Evolutionary conservation across 2,888 invertebrate genomes (phyloP).

Genomic region (Malthinus seriepunctatus): DNA sequence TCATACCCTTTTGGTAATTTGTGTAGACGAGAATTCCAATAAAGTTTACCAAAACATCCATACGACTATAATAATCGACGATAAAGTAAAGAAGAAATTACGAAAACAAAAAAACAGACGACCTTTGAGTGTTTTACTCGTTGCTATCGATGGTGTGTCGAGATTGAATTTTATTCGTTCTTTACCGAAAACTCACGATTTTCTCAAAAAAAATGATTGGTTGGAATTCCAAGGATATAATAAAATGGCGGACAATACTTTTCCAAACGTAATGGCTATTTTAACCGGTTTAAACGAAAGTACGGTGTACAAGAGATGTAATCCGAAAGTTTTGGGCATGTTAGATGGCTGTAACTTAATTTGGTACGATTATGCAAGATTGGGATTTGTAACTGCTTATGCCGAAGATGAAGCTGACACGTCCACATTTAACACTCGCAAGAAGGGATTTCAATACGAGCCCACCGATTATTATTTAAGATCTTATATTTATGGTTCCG

Average conservation of each 20-base stretch:
- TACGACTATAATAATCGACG: conserved; percentile 56
- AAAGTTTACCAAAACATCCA: conserved; percentile 61
- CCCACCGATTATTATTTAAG: conserved; percentile 84
- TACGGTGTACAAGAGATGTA: conserved; percentile 56
- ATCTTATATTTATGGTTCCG: conserved; percentile 73
- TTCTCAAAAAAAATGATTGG: conserved; percentile 61
- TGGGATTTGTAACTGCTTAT: conserved; percentile 77
- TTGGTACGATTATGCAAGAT: conserved; percentile 74
- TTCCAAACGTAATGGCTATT: conserved; percentile 85
- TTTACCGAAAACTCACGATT: conserved; percentile 72
- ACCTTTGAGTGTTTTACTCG: conserved; percentile 70
- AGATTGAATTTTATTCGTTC: conserved; percentile 75
- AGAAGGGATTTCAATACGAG: conserved; percentile 69
- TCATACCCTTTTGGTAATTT: neutral
- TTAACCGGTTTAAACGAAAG: conserved; percentile 66
- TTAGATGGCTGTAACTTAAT: conserved; percentile 74
- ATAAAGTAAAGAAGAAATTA: conserved; percentile 56
- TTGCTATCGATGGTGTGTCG: conserved; percentile 87
- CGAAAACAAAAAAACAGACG: conserved; percentile 28
- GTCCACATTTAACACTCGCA: conserved; percentile 75
- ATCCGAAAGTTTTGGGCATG: conserved; percentile 58
- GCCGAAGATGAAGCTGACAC: conserved; percentile 76
- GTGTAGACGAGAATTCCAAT: neutral
- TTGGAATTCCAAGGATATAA: conserved; percentile 52
- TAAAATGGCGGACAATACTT: conserved; percentile 86